A percentile compares a stretch with the other conserved stretches of the same genome.
phyloP scores from a whole-genome alignment of 1,140 invertebrate genomes.

The Drosophila lacertosa region DNA sequence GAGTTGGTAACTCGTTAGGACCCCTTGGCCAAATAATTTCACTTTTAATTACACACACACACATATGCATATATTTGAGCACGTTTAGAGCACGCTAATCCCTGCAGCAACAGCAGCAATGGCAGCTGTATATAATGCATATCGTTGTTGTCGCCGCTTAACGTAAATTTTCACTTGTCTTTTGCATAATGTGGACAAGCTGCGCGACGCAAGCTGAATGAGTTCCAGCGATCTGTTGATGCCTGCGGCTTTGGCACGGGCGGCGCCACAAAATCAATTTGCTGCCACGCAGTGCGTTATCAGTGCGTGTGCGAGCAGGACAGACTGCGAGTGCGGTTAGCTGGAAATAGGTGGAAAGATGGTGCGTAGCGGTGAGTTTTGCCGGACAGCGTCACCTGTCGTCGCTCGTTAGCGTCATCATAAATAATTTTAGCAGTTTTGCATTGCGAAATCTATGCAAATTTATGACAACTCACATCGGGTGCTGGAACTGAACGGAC shows the following conservation, averaged over 20 bases:
- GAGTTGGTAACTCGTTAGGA: conserved; percentile 65
- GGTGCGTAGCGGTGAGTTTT: conserved; percentile 32
- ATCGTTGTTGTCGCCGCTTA: conserved; percentile 57
- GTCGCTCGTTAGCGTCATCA: conserved; percentile 80
- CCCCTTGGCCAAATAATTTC: conserved; percentile 69
- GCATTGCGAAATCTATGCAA: conserved; percentile 70
- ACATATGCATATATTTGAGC: not conserved
- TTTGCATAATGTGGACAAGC: conserved; percentile 74
- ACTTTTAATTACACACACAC: conserved; percentile 70
- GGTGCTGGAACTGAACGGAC: not conserved
- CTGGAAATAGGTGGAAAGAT: not conserved
- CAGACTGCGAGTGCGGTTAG: not conserved
- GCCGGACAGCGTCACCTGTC: conserved; percentile 65
- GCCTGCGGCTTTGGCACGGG: conserved; percentile 62
- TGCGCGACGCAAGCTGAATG: conserved; percentile 14
- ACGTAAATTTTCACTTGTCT: conserved; percentile 77
- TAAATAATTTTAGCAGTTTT: conserved; percentile 77
- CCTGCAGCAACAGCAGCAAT: conserved; percentile 53
- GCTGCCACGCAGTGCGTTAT: conserved; percentile 71
- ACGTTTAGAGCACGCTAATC: conserved; percentile 50
- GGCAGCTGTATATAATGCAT: conserved; percentile 59
- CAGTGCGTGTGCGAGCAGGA: conserved; percentile 39
- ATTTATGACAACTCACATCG: conserved; percentile 65
- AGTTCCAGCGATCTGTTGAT: conserved; percentile 10
- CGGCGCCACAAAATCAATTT: conserved; percentile 80